These are phyloP conservation scores for Lapara coniferarum DNA, from an alignment of 2,888 invertebrate genomes.

Conservation along the genomic window DNA sequence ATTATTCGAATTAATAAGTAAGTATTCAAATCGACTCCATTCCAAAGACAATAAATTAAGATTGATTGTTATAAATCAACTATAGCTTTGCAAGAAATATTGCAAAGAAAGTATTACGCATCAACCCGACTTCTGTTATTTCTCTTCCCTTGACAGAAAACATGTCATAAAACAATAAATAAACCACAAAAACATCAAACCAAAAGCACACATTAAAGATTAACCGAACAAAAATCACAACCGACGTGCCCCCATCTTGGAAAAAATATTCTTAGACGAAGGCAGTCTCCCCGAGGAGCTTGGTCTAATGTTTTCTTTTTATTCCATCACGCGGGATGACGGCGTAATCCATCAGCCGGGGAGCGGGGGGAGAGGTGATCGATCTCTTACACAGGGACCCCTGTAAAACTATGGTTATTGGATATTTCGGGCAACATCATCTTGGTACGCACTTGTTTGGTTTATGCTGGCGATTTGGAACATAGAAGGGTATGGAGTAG, in stretches of 20 bases:
- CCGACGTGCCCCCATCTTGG: slow-evolving; percentile 62
- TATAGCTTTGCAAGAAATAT: no score
- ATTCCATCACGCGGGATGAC: slow-evolving; percentile 70
- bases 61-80: no score
- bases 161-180: slow-evolving; percentile 24
- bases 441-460: slow-evolving; percentile 63
- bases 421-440: slow-evolving; percentile 69
- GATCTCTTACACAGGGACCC: slow-evolving; percentile 69
- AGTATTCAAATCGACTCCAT: no score
- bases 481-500: slow-evolving; percentile 42
- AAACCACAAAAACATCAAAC: slow-evolving; percentile 30
- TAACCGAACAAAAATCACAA: slow-evolving; percentile 62
- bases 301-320: slow-evolving; percentile 78
- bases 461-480: slow-evolving; percentile 53
- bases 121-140: no score
- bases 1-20: no score
- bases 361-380: slow-evolving; percentile 55
- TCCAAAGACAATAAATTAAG: no score
- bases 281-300: slow-evolving; percentile 62
- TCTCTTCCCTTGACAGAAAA: no score
- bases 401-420: slow-evolving; percentile 80
- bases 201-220: slow-evolving; percentile 54
- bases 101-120: no score
- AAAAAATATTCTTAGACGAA: slow-evolving; percentile 52
- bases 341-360: slow-evolving; percentile 73